A percentile compares a stretch with the other conserved stretches of the same genome.
Conservation (phyloP, 2,888 invertebrate genomes). For the Scaptomyza tumidula region DNA sequence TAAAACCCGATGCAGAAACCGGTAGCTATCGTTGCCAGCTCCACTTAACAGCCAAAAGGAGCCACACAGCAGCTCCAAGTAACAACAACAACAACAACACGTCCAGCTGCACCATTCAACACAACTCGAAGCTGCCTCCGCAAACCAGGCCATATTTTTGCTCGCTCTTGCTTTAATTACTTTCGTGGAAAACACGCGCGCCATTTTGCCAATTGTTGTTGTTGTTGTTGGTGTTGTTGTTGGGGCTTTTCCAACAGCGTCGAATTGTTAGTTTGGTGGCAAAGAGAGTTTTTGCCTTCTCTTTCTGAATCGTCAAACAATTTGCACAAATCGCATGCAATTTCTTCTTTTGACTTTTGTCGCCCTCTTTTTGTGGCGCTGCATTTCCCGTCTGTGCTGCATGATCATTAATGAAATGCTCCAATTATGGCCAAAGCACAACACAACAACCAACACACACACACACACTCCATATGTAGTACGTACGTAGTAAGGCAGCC, state of each 20-base stretch:
- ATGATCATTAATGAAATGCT: constrained; percentile 71
- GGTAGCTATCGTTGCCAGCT: constrained; percentile 55
- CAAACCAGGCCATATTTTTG: constrained; percentile 30
- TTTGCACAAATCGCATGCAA: constrained; percentile 70
- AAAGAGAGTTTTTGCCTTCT: constrained; percentile 57
- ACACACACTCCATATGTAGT: background rate
- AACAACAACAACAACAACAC: background rate
- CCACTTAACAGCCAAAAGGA: constrained; percentile 59
- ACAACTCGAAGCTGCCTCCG: constrained; percentile 16
- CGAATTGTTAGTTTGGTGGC: constrained; percentile 46
- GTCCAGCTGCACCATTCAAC: constrained; percentile 28
- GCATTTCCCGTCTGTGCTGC: constrained; percentile 60
- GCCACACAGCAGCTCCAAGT: constrained; percentile 18
- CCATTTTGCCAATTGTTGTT: constrained; percentile 55
- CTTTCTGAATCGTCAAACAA: constrained; percentile 78
- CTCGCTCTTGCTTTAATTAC: constrained; percentile 72
- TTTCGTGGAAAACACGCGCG: constrained; percentile 76
- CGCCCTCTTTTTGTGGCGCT: constrained; percentile 31
- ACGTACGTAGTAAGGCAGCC: background rate
- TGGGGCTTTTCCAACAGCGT: constrained; percentile 38
- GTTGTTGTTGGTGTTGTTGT: constrained; percentile 20
- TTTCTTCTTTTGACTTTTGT: constrained; percentile 50
- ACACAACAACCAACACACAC: constrained; percentile 1
- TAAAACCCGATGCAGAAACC: constrained; percentile 49
- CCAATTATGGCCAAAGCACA: constrained; percentile 59